A percentile compares a stretch with the other conserved stretches of the same genome.
phyloP scores from a whole-genome alignment of 2,113 vertebrate species.

The Naja naja region DNA sequence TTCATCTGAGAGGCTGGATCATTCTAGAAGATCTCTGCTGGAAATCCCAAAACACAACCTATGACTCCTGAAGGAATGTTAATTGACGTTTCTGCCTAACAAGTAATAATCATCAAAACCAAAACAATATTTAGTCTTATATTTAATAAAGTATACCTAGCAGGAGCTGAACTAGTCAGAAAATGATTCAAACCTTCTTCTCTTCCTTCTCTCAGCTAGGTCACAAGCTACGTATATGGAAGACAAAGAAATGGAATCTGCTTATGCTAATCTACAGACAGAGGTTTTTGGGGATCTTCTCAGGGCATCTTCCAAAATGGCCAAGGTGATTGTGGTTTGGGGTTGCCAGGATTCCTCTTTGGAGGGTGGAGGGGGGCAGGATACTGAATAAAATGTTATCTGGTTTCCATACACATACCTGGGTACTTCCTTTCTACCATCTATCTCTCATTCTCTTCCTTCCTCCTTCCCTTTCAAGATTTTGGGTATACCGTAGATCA shows the following conservation, averaged over 20 bases:
- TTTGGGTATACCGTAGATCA: neutral
- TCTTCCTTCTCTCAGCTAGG: neutral
- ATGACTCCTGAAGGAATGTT: neutral
- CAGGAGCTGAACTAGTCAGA: neutral
- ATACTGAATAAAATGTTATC: neutral
- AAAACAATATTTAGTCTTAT: neutral
- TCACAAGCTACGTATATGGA: neutral
- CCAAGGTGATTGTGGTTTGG: neutral
- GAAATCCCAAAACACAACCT: neutral
- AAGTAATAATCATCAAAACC: neutral
- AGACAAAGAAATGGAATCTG: neutral
- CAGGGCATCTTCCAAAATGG: conserved; percentile 2
- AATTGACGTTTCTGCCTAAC: neutral
- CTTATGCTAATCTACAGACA: neutral
- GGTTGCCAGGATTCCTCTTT: neutral
- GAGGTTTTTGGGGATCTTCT: neutral
- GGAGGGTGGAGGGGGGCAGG: neutral
- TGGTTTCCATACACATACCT: neutral
- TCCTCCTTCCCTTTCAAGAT: neutral
- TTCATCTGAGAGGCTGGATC: neutral
- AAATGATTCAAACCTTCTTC: neutral
- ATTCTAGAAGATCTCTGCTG: neutral
- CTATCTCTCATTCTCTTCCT: neutral
- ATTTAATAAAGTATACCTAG: too few species aligned
- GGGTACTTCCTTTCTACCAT: neutral